Conservation (phyloP, 2,888 invertebrate genomes). For the Andrena chrysosceles region DNA sequence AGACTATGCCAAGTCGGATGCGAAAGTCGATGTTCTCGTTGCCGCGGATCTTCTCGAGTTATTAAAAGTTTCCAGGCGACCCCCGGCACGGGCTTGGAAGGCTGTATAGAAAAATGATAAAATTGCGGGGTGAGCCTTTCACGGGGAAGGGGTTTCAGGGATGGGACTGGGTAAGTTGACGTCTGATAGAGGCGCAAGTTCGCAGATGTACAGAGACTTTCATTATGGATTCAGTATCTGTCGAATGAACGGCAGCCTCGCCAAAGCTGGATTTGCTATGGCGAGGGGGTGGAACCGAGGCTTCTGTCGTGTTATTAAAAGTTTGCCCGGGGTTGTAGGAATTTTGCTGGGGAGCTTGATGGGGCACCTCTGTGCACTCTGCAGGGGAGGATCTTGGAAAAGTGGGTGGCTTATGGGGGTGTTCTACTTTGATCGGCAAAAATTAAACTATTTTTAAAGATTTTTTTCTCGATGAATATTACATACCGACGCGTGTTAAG, state of each 20-base stretch:
- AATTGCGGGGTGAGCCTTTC: not conserved
- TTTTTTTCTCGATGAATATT: no score
- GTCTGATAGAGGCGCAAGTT: not conserved
- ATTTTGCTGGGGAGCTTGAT: not conserved
- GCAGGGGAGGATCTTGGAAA: not conserved
- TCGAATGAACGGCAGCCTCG: not conserved
- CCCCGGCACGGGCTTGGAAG: not conserved
- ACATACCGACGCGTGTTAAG: no score
- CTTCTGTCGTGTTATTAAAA: constrained; percentile 3
- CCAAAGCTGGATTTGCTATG: not conserved
- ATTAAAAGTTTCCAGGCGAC: constrained; percentile 29
- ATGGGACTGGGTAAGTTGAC: not conserved
- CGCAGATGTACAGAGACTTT: not conserved
- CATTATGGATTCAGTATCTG: not conserved
- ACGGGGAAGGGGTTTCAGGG: not conserved
- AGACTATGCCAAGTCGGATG: constrained; percentile 15
- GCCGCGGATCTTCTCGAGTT: constrained; percentile 6
- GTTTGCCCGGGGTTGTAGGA: not conserved
- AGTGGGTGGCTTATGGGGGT: no score
- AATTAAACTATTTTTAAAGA: no score
- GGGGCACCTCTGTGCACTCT: not conserved
- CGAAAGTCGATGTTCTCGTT: constrained; percentile 1
- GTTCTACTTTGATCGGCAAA: no score
- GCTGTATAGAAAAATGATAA: not conserved
- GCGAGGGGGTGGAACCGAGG: no score